These are phyloP conservation scores for Nibea coibor DNA, from an alignment of 2,113 vertebrate species.

Conservation along the genomic window DNA sequence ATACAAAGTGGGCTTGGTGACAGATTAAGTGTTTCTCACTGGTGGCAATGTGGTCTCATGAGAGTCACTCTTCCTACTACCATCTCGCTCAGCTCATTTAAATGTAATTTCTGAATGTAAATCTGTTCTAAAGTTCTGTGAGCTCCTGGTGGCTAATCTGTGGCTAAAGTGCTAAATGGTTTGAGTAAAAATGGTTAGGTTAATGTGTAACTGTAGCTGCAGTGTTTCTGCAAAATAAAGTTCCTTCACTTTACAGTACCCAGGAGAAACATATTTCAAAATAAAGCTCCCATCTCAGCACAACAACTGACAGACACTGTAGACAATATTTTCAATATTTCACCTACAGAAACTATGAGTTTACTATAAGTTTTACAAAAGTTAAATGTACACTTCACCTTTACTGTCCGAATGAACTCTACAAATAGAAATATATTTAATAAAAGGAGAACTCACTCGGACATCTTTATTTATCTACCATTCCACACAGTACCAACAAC, in stretches of 20 bases:
- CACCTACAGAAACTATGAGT: neutral
- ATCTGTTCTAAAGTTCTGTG: constrained; percentile 31
- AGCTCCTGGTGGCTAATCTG: constrained; percentile 20
- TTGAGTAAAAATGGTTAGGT: constrained; percentile 5
- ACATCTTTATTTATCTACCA: constrained; percentile 43
- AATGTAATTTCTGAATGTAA: constrained; percentile 37
- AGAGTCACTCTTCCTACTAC: constrained; percentile 40
- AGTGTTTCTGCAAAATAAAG: constrained; percentile 18
- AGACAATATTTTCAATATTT: neutral
- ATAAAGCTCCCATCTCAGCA: constrained; percentile 1
- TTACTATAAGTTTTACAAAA: too few relatives aligned
- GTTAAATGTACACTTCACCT: too few relatives aligned
- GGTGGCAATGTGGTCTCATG: constrained; percentile 51
- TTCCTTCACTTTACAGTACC: constrained; percentile 4
- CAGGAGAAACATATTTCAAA: neutral
- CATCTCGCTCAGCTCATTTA: constrained; percentile 31
- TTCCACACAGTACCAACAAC: constrained; percentile 32
- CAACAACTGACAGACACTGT: neutral
- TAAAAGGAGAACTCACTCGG: neutral
- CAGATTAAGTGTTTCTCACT: constrained; percentile 59
- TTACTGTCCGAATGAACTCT: neutral
- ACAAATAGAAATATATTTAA: too few relatives aligned
- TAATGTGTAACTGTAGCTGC: constrained; percentile 37
- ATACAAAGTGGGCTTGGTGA: constrained; percentile 58
- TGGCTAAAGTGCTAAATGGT: constrained; percentile 8